These are phyloP conservation scores for Propithecus deckenii DNA, from an alignment of 2,797 vertebrate genomes.

Conservation along the genomic window DNA sequence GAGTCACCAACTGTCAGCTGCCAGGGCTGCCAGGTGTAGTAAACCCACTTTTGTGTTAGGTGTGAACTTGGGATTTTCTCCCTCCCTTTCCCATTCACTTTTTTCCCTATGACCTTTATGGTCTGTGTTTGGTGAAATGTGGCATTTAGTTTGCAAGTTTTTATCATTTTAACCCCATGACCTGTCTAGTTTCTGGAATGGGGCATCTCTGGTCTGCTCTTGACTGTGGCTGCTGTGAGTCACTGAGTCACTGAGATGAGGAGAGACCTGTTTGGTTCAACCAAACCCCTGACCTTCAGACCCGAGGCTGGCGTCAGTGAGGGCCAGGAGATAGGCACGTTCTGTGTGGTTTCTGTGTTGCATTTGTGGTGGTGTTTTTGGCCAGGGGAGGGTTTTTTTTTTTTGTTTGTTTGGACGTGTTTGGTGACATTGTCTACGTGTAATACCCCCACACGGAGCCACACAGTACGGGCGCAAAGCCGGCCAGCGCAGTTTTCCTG, in stretches of 20 bases:
- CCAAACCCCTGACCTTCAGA: too few species aligned
- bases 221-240: not conserved
- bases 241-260: too few species aligned
- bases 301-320: not conserved
- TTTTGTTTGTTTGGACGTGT: not conserved
- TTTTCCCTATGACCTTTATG: not conserved
- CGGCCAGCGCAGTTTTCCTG: rapidly evolving
- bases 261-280: not conserved
- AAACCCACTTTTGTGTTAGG: rapidly evolving
- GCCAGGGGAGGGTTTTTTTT: not conserved
- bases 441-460: not conserved
- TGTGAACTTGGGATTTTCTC: rapidly evolving
- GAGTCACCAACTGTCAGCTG: rapidly evolving
- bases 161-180: rapidly evolving
- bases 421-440: not conserved
- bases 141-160: rapidly evolving
- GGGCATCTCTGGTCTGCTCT: not conserved
- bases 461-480: rapidly evolving
- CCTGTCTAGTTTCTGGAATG: rapidly evolving
- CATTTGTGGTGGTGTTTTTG: not conserved
- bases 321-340: not conserved
- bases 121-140: too few species aligned
- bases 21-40: not conserved
- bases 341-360: not conserved
- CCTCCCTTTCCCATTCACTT: not conserved